These are phyloP conservation scores for Drosophila tripunctata DNA, from an alignment of 2,888 invertebrate genomes.

Conservation along the genomic window DNA sequence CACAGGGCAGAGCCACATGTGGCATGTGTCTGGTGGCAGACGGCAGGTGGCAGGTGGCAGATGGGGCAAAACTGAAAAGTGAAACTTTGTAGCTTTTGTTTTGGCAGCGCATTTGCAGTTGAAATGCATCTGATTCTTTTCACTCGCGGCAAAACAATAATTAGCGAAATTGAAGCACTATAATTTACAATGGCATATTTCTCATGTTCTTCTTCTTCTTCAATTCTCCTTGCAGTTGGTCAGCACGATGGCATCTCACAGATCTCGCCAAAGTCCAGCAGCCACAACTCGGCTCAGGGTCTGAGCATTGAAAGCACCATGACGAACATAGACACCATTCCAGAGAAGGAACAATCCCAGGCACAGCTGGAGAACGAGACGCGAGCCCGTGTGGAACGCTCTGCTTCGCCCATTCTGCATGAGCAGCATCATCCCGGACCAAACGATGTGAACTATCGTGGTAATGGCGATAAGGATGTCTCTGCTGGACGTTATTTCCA, in stretches of 20 bases:
- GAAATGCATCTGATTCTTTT: conserved; percentile 34
- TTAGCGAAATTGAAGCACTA: conserved; percentile 37
- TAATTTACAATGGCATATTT: conserved; percentile 27
- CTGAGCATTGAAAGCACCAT: conserved; percentile 75
- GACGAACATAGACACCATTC: conserved; percentile 58
- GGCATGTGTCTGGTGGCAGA: conserved; percentile 2
- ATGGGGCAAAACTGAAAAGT: conserved; percentile 53
- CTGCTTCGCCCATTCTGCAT: conserved; percentile 86
- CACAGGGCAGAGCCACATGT: conserved; percentile 36
- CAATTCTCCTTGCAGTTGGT: conserved; percentile 56
- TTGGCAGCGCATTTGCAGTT: conserved; percentile 14
- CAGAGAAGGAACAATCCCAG: conserved; percentile 20
- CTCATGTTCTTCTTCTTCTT: conserved; percentile 1
- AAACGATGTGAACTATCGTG: conserved; percentile 77
- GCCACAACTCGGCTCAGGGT: conserved; percentile 36
- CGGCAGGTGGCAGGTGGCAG: conserved; percentile 6
- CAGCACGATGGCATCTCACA: conserved; percentile 86
- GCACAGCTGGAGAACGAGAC: conserved; percentile 78
- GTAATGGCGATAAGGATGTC: conserved; percentile 66
- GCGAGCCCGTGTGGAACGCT: conserved; percentile 85
- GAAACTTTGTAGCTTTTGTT: conserved; percentile 55
- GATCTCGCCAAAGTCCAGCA: conserved; percentile 88
- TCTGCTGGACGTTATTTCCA: conserved; percentile 82
- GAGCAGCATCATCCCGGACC: conserved; percentile 83
- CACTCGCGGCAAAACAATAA: conserved; percentile 34